Conservation (phyloP, 2,797 vertebrate genomes). For the Urophycis tenuis region DNA sequence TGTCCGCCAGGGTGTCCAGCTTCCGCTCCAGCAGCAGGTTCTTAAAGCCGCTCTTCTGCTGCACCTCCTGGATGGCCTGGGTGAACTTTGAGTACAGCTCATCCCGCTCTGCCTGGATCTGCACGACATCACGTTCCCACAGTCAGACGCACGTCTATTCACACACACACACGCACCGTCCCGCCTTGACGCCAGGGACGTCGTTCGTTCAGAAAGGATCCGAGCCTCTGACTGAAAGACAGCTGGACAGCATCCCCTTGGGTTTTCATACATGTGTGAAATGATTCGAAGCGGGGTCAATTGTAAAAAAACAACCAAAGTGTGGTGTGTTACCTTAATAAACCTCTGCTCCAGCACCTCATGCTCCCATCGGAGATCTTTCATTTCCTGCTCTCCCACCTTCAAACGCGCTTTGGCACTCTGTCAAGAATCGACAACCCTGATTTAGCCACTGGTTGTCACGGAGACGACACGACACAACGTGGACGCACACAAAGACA, state of each 20-base stretch:
- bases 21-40: constrained; percentile 76
- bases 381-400: constrained; percentile 71
- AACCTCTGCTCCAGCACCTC: constrained; percentile 80
- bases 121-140: constrained; percentile 4
- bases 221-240: neutral
- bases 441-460: constrained; percentile 11
- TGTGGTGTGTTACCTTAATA: constrained; percentile 65
- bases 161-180: neutral
- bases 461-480: constrained; percentile 3
- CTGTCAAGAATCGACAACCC: constrained; percentile 54
- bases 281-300: neutral
- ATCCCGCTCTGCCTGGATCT: constrained; percentile 82
- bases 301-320: neutral
- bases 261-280: neutral
- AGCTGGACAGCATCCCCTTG: neutral
- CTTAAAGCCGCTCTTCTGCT: constrained; percentile 76
- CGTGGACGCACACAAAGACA: neutral
- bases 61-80: constrained; percentile 71
- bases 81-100: constrained; percentile 75
- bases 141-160: neutral
- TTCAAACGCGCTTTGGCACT: constrained; percentile 70
- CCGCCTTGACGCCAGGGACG: neutral
- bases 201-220: neutral
- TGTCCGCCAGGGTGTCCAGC: constrained; percentile 58
- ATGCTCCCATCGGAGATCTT: constrained; percentile 76